Base-by-base conservation (phyloP, 1,140 invertebrate species). In the Lerema accius region DNA sequence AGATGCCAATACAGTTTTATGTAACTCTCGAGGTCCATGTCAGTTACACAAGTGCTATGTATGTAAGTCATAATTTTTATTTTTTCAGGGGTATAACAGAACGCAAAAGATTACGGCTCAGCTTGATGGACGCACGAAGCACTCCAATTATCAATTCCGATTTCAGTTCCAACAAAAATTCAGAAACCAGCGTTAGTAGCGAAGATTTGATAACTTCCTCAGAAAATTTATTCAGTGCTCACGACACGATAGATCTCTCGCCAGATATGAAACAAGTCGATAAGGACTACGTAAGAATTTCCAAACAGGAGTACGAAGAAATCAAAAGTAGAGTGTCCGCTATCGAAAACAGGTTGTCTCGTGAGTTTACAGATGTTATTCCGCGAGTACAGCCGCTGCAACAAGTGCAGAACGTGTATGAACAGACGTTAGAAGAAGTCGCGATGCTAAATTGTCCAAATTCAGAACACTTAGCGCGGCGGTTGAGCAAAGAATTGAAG, bases 261-360 rank as follows among this genome's bases (percentile, higher is more conserved):
- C 78, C 85, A 1, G 87, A 90, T 53, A 84, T 82, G 76, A 89
- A 82, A 60, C 75, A 82, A 61, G 42, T 61, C 9, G 88, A 92
- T 45, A 86, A 90, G 26, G 94, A 95, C 65, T 95, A 94, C 71
- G 93, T 95, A 2, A 91, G 92, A 65, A 93, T 95, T 69, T 92
- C 94, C 10, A 95, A 95, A 83, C 94, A 92, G 49, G 94, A 95
- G 80, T 95, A 95, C 67, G 94, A 95, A 82, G 94, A 94, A 68
- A 95, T 95, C 37, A 94, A 95, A 82, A 94, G 92, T 73, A 88
- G 94, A 80, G 93, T 96, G 10, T 93, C 93, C 0, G 93, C 93
- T 0, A 95, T 95, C 55, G 95, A 96, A 76, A 92, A 92, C 28
- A 89, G 93, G 67, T 92, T 96, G 42, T 95, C 94, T 4, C 91